Conservation (phyloP, 2,113 vertebrate genomes). For the Camelus bactrianus region DNA sequence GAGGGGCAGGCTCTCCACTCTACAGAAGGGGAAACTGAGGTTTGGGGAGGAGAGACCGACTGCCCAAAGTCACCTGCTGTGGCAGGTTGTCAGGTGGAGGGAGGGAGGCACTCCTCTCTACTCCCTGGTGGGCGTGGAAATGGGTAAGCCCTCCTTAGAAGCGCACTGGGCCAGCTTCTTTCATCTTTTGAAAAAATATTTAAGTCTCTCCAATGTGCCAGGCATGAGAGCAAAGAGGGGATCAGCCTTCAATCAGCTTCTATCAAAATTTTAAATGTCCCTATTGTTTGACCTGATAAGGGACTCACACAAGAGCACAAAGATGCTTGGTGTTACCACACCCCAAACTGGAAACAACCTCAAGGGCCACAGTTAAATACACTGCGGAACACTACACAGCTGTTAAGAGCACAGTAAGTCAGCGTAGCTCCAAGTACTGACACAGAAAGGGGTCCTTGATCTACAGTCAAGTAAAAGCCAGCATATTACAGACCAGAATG, state of each 20-base stretch:
- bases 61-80: neutral
- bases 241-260: neutral
- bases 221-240: neutral
- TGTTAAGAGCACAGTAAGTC: accelerated
- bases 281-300: neutral
- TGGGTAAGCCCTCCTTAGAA: neutral
- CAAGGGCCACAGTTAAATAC: neutral
- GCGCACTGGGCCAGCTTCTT: neutral
- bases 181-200: neutral
- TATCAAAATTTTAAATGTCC: neutral
- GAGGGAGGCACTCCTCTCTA: neutral
- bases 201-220: neutral
- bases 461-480: accelerated
- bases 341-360: neutral
- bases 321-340: neutral
- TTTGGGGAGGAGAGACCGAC: neutral
- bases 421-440: accelerated
- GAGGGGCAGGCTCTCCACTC: neutral
- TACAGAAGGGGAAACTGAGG: neutral
- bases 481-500: neutral
- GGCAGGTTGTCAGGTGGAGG: neutral
- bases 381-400: accelerated
- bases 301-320: neutral
- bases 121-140: no score
- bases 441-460: neutral